These are phyloP conservation scores for Hecatera dysodea DNA, from an alignment of 2,888 invertebrate genomes.

Conservation along the genomic window DNA sequence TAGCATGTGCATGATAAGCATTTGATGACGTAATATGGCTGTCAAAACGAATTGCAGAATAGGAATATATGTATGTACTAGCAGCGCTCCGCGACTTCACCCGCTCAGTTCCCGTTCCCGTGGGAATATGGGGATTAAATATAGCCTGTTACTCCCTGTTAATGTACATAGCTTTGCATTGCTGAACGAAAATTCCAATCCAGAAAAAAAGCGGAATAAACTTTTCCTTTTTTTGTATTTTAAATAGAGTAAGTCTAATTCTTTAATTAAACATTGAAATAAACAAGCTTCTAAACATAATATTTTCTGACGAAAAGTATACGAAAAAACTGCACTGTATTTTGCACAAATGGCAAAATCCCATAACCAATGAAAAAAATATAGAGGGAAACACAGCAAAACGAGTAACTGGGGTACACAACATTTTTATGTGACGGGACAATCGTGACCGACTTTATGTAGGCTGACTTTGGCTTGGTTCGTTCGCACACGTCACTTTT, in stretches of 20 bases:
- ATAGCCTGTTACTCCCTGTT: no score
- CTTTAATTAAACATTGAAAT: no score
- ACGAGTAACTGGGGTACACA: conserved; percentile 40
- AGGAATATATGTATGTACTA: no score
- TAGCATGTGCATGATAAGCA: conserved; percentile 10
- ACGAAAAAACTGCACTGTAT: neutral
- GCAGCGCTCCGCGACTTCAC: no score
- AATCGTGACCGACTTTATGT: conserved; percentile 54
- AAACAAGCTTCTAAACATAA: conserved; percentile 14
- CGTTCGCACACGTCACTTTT: conserved; percentile 27
- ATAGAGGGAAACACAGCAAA: conserved; percentile 30
- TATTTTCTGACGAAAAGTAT: neutral
- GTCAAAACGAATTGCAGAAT: neutral
- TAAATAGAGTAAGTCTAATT: no score
- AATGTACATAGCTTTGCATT: no score
- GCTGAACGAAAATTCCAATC: no score
- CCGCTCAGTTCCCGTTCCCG: no score
- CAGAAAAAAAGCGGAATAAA: no score
- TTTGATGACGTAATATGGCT: neutral
- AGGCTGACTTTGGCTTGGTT: conserved; percentile 14
- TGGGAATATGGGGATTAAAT: no score
- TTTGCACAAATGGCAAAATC: conserved; percentile 22
- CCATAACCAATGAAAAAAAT: conserved; percentile 34
- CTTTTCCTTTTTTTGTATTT: no score
- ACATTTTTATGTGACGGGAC: conserved; percentile 52